These are phyloP conservation scores for Belgica antarctica DNA, from an alignment of 2,888 invertebrate species.

Conservation along the genomic window DNA sequence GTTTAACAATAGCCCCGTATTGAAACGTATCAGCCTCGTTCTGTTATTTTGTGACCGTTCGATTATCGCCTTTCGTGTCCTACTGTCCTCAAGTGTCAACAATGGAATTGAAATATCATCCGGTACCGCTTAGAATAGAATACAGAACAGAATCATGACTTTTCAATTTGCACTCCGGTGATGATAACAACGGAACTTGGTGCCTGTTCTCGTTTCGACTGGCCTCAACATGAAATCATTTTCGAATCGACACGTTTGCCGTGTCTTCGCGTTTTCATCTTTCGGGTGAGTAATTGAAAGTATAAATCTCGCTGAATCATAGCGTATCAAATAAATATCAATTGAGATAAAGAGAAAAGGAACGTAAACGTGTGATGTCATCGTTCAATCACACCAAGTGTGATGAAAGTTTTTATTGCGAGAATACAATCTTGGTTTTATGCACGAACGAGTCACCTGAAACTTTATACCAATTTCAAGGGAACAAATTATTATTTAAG, in stretches of 20 bases:
- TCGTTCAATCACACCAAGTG: too few species aligned
- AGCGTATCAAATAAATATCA: neutral
- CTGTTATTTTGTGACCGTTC: neutral
- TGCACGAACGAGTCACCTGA: too few species aligned
- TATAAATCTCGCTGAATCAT: neutral
- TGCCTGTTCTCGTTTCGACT: slow-evolving; percentile 14
- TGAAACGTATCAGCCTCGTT: neutral
- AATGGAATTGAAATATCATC: neutral
- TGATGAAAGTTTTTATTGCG: too few species aligned
- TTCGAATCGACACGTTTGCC: neutral
- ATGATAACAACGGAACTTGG: neutral
- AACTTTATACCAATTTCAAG: too few species aligned
- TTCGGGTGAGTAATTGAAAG: neutral
- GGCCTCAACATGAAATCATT: slow-evolving; percentile 3
- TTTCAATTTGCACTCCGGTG: slow-evolving; percentile 16
- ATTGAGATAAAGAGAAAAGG: neutral
- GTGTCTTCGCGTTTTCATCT: neutral
- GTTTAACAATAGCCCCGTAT: neutral
- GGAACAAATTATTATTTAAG: too few species aligned
- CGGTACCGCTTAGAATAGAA: slow-evolving; percentile 3
- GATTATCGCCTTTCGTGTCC: neutral
- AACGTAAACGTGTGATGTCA: too few species aligned
- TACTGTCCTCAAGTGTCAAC: slow-evolving; percentile 1
- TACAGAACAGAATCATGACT: neutral
- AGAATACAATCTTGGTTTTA: too few species aligned